Conservation (phyloP, 2,797 vertebrate species). For the Epinephelus awoara region DNA sequence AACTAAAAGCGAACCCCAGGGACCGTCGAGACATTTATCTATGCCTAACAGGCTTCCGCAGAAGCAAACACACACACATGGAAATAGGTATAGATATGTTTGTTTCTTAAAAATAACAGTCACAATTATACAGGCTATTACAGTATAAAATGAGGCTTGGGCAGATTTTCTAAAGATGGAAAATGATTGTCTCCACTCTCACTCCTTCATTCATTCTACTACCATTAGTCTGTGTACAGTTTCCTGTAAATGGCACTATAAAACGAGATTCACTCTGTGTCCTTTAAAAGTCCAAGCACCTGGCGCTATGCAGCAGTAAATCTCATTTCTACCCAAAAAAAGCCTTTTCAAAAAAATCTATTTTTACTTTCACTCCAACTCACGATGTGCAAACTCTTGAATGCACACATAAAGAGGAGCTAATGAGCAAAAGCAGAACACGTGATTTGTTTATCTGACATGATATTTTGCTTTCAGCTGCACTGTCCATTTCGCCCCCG, state of each 20-base stretch:
- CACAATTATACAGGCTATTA: not conserved
- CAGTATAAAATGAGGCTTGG: not conserved
- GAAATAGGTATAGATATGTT: not conserved
- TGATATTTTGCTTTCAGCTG: slow-evolving; percentile 29
- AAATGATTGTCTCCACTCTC: too few species aligned
- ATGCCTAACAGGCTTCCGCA: slow-evolving; percentile 58
- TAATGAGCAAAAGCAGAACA: slow-evolving; percentile 31
- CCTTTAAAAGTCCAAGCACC: not conserved
- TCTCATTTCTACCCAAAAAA: slow-evolving; percentile 5
- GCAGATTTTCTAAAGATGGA: not conserved
- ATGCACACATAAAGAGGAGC: slow-evolving; percentile 15
- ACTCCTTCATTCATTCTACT: not conserved
- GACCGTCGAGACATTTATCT: slow-evolving; percentile 67
- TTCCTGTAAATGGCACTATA: not conserved
- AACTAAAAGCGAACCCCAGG: slow-evolving; percentile 62
- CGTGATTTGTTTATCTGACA: slow-evolving; percentile 16
- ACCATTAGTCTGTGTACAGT: not conserved
- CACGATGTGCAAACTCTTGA: not conserved
- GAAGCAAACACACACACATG: slow-evolving; percentile 5
- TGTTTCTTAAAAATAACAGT: not conserved
- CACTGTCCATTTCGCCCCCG: slow-evolving; percentile 27
- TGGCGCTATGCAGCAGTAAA: not conserved
- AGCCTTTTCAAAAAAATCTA: not conserved
- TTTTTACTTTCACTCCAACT: not conserved
- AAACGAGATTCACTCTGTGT: not conserved